Percentiles rank a stretch among this genome's conserved stretches.
Evolutionary conservation across 2,888 invertebrate species (phyloP).

Genomic region (Erebia ligea): DNA sequence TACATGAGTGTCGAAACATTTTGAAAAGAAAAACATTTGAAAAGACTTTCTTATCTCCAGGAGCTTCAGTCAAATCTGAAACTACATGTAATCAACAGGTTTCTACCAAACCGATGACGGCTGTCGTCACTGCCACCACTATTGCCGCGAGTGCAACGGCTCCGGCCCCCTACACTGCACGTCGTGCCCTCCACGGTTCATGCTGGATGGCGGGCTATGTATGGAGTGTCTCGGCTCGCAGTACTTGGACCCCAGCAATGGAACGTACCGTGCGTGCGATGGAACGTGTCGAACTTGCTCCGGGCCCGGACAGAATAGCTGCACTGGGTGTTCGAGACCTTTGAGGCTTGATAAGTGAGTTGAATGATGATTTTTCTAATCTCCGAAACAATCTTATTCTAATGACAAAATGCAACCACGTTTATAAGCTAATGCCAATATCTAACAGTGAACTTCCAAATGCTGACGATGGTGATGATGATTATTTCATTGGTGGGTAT

Average conservation of each 20-base stretch:
- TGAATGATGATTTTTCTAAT: neutral
- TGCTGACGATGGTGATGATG: too few relatives aligned
- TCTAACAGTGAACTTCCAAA: too few relatives aligned
- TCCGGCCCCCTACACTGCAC: slow-evolving; percentile 90
- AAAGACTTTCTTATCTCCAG: neutral
- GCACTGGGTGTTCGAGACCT: slow-evolving; percentile 86
- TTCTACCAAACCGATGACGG: slow-evolving; percentile 92
- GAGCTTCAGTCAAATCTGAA: neutral
- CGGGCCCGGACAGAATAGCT: slow-evolving; percentile 87
- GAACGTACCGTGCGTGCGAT: slow-evolving; percentile 87
- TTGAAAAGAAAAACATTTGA: too few relatives aligned
- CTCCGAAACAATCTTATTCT: too few relatives aligned
- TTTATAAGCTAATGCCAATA: too few relatives aligned
- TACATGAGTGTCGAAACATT: neutral
- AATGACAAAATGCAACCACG: too few relatives aligned
- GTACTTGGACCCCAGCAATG: slow-evolving; percentile 87
- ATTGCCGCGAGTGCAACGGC: slow-evolving; percentile 93
- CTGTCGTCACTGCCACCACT: slow-evolving; percentile 94
- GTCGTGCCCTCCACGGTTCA: slow-evolving; percentile 88
- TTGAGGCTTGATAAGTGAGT: slow-evolving; percentile 84
- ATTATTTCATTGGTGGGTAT: too few relatives aligned
- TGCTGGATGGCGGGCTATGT: slow-evolving; percentile 89
- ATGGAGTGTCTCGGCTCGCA: slow-evolving; percentile 90
- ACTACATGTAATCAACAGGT: slow-evolving; percentile 59
- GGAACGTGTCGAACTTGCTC: slow-evolving; percentile 85